Evolutionary conservation across 2,797 vertebrate species (phyloP).

Genomic region (Malacoraja senta): DNA sequence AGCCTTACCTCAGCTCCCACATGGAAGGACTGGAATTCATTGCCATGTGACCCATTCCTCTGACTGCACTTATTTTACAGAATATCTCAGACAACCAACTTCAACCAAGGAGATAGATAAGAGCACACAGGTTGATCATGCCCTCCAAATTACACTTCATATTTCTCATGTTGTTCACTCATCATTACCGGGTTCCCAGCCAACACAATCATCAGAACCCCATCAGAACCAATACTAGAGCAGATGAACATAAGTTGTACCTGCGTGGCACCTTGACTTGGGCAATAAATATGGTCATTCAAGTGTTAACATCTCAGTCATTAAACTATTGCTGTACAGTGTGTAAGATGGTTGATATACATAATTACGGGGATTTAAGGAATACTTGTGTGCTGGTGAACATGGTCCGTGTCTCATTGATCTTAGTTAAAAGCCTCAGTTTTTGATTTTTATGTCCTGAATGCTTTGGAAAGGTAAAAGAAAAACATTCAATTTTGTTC

Average conservation of each 20-base stretch:
- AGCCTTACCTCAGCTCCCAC: no score
- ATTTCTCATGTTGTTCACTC: neutral
- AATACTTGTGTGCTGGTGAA: neutral
- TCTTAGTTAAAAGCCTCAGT: neutral
- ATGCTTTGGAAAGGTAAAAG: neutral
- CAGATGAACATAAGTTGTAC: neutral
- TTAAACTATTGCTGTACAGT: no score
- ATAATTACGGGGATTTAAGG: neutral
- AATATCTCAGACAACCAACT: neutral
- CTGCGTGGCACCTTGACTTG: neutral
- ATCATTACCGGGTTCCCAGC: neutral
- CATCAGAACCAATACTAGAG: neutral
- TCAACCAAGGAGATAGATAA: neutral
- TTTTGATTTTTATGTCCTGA: neutral
- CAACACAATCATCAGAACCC: neutral
- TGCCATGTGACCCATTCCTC: no score
- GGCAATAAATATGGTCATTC: neutral
- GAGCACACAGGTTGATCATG: neutral
- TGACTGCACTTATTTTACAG: neutral
- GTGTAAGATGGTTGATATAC: neutral
- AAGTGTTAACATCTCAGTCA: neutral
- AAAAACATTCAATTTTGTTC: conserved; percentile 47
- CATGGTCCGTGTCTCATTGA: neutral
- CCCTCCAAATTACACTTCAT: neutral
- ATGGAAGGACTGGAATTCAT: no score